Conservation (phyloP, 1,140 invertebrate species). For the Tribolium madens region DNA sequence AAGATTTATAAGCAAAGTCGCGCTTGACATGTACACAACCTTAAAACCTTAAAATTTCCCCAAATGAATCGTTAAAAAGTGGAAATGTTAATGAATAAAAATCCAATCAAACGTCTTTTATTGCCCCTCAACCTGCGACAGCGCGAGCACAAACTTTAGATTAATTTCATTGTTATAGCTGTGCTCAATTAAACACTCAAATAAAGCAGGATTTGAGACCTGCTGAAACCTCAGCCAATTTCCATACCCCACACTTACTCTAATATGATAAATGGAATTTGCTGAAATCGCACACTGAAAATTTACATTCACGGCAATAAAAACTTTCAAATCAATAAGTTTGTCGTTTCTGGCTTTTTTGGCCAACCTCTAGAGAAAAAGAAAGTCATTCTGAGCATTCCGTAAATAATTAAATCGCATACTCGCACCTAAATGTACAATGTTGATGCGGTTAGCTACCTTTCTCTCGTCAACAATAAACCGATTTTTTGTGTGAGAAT, state of each 20-base stretch:
- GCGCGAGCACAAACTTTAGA: not conserved
- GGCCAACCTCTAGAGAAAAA: not conserved
- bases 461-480: not conserved
- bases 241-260: not conserved
- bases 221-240: not conserved
- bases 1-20: not conserved
- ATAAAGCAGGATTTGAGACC: not conserved
- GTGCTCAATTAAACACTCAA: not conserved
- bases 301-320: not conserved
- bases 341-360: no score
- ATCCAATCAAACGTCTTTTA: not conserved
- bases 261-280: not conserved
- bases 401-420: not conserved
- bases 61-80: not conserved
- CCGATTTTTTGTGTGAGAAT: not conserved
- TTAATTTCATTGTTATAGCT: not conserved
- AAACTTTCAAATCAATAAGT: not conserved
- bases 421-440: not conserved
- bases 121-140: not conserved
- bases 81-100: not conserved
- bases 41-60: not conserved
- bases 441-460: not conserved
- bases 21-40: not conserved
- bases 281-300: not conserved
- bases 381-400: not conserved